These are phyloP conservation scores for Scaptomyza graminum DNA, from an alignment of 1,140 invertebrate species.

Conservation along the genomic window DNA sequence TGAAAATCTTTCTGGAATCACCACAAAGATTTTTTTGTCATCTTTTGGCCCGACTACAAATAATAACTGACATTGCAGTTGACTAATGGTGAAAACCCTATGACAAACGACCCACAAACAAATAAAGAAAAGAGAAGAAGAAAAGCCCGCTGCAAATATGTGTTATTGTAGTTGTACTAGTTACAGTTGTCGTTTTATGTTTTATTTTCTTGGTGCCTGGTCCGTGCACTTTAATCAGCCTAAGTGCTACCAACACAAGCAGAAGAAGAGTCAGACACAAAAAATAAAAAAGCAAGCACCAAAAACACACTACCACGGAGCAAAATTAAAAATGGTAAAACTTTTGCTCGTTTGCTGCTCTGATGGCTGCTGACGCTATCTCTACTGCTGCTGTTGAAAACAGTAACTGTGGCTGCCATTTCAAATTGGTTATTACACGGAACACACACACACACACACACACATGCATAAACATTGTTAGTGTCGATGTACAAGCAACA, in stretches of 20 bases:
- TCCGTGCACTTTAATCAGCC: constrained; percentile 79
- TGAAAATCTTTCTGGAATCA: constrained; percentile 15
- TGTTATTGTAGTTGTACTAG: constrained; percentile 20
- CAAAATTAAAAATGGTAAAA: constrained; percentile 73
- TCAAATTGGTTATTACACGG: constrained; percentile 73
- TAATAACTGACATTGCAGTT: constrained; percentile 40
- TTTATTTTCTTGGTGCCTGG: constrained; percentile 34
- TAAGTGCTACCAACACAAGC: constrained; percentile 58
- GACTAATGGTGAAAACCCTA: constrained; percentile 51
- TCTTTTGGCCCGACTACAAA: constrained; percentile 18
- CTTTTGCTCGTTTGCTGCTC: constrained; percentile 62
- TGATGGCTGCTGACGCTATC: constrained; percentile 24
- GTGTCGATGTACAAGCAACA: neutral
- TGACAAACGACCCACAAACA: constrained; percentile 28
- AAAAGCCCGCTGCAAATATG: constrained; percentile 29
- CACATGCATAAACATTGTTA: no score
- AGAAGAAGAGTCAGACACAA: constrained; percentile 8
- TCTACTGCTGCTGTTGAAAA: constrained; percentile 16
- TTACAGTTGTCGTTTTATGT: constrained; percentile 26
- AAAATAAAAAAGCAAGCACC: constrained; percentile 13
- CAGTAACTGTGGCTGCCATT: constrained; percentile 56
- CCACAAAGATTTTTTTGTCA: constrained; percentile 9
- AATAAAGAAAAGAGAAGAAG: neutral
- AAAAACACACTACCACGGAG: constrained; percentile 17
- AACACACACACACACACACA: constrained; percentile 25